phyloP scores from a whole-genome alignment of 2,113 vertebrate genomes.

The Cebus imitator region DNA sequence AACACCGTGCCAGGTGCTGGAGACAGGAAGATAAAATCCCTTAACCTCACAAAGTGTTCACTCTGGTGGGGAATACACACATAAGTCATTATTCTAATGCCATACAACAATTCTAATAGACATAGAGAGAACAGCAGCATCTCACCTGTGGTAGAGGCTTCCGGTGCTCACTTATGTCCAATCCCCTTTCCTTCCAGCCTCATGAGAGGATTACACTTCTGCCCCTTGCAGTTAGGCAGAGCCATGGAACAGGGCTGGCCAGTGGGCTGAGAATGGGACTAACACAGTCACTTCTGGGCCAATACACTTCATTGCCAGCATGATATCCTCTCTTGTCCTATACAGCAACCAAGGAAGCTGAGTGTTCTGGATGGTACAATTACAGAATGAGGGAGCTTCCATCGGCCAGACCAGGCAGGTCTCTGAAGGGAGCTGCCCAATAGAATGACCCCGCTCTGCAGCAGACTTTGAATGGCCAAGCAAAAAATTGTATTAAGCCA shows the following conservation, averaged over 20 bases:
- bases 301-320: not conserved
- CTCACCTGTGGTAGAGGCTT: not conserved
- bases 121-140: not conserved
- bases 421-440: not conserved
- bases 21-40: not conserved
- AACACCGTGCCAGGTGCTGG: not conserved
- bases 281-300: not conserved
- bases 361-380: not conserved
- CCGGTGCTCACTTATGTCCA: not conserved
- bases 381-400: not conserved
- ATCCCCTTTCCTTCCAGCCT: not conserved
- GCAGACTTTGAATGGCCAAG: not conserved
- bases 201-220: not conserved
- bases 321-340: not conserved
- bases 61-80: not conserved
- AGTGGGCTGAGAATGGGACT: not conserved
- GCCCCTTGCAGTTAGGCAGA: not conserved
- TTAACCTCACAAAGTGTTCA: not conserved
- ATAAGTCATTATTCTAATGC: not conserved
- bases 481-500: not conserved
- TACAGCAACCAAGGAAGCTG: not conserved
- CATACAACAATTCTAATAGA: not conserved
- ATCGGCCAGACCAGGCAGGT: not conserved
- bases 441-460: not conserved
- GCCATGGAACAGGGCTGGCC: not conserved